Conservation (phyloP, 2,888 invertebrate species). For the Cosmopolites sordidus region DNA sequence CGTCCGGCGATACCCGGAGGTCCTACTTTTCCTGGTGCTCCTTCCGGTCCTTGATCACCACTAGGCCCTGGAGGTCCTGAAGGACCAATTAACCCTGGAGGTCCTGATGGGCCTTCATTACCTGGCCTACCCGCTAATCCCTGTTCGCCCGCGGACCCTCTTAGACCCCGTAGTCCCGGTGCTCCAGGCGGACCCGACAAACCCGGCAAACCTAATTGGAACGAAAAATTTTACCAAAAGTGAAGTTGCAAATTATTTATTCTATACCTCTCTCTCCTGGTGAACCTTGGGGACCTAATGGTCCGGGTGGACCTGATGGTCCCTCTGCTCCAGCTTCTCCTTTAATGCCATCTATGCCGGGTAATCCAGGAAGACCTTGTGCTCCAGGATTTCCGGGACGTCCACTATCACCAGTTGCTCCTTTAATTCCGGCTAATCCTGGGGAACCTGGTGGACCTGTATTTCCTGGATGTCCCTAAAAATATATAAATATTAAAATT, state of each 20-base stretch:
- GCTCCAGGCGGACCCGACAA: constrained; percentile 60
- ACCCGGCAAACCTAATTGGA: constrained; percentile 52
- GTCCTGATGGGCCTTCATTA: constrained; percentile 67
- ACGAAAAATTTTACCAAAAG: background rate
- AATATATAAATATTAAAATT: background rate
- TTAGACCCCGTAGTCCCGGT: constrained; percentile 60
- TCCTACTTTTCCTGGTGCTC: constrained; percentile 63
- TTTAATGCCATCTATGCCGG: constrained; percentile 69
- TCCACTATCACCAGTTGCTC: constrained; percentile 65
- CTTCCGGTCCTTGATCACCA: constrained; percentile 58
- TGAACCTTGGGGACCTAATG: constrained; percentile 65
- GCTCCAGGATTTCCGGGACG: constrained; percentile 63
- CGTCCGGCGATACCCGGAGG: constrained; percentile 68
- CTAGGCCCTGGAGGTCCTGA: constrained; percentile 62
- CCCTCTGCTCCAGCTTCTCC: constrained; percentile 71
- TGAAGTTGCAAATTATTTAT: background rate
- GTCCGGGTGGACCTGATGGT: constrained; percentile 64
- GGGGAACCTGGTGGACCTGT: constrained; percentile 66
- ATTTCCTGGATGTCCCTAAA: constrained; percentile 68
- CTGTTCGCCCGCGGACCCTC: constrained; percentile 66
- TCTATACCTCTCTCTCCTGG: constrained; percentile 60
- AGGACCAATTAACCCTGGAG: constrained; percentile 61
- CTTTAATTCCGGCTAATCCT: constrained; percentile 70
- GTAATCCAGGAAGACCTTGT: constrained; percentile 66
- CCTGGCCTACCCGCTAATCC: constrained; percentile 71